Conservation (phyloP, 2,113 vertebrate genomes). For the Myotis yumanensis region DNA sequence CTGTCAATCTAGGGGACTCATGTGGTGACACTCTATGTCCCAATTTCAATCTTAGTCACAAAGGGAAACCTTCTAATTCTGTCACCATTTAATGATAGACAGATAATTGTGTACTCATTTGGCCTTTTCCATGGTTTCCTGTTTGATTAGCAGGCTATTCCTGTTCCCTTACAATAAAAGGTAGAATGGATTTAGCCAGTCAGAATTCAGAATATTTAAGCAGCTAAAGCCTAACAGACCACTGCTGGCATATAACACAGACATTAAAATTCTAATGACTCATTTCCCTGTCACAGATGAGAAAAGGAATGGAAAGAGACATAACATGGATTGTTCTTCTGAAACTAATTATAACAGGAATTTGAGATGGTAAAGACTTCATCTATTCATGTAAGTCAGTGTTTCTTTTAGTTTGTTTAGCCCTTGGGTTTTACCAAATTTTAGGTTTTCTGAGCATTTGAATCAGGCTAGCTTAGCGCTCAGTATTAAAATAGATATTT, state of each 20-base stretch:
- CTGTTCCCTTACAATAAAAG: slow-evolving; percentile 28
- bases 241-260: slow-evolving; percentile 64
- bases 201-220: slow-evolving; percentile 64
- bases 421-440: slow-evolving; percentile 44
- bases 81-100: slow-evolving; percentile 62
- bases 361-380: slow-evolving; percentile 47
- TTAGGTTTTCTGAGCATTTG: background rate
- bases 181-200: slow-evolving; percentile 44
- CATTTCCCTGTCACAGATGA: slow-evolving; percentile 67
- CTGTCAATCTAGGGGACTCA: slow-evolving; percentile 52
- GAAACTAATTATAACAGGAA: slow-evolving; percentile 72
- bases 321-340: slow-evolving; percentile 49
- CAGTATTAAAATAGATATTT: background rate
- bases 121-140: slow-evolving; percentile 35
- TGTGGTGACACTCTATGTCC: slow-evolving; percentile 61
- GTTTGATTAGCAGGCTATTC: slow-evolving; percentile 46
- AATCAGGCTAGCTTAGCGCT: background rate
- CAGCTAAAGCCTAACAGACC: slow-evolving; percentile 65
- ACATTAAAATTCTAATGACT: slow-evolving; percentile 75
- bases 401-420: slow-evolving; percentile 46
- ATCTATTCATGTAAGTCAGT: slow-evolving; percentile 72
- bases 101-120: slow-evolving; percentile 53
- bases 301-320: slow-evolving; percentile 69
- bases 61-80: slow-evolving; percentile 60
- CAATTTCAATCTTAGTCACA: slow-evolving; percentile 62